Percentiles rank a stretch among this genome's conserved stretches.
These are phyloP conservation scores for human (Homo sapiens) DNA, from an alignment of 2,113 vertebrate genomes.

Conservation along the genomic window DNA sequence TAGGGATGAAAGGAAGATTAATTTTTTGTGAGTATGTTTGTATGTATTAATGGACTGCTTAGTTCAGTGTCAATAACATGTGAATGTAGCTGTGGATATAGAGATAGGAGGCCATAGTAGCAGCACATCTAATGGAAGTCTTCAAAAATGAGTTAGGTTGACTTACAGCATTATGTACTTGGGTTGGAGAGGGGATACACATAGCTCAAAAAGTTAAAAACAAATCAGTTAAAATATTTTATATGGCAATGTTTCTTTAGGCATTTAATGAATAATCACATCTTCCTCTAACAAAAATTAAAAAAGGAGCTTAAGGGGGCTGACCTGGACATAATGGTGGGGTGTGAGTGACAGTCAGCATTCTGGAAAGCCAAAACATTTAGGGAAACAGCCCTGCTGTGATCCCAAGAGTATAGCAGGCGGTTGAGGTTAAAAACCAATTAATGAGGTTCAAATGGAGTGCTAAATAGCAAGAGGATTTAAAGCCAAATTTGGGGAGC, in stretches of 20 bases:
- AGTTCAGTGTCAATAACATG: background rate
- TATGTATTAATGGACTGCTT: background rate
- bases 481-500: background rate
- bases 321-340: background rate
- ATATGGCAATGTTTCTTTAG: background rate
- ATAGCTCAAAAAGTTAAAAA: background rate
- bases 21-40: background rate
- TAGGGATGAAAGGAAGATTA: background rate
- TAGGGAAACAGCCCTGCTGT: background rate
- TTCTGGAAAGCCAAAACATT: background rate
- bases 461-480: background rate
- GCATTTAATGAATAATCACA: background rate
- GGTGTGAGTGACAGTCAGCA: background rate
- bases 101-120: background rate
- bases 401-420: background rate
- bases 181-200: rapidly evolving
- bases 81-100: background rate
- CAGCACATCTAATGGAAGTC: background rate
- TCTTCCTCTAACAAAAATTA: background rate
- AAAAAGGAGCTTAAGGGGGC: background rate
- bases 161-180: background rate
- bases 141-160: background rate
- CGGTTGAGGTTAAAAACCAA: background rate
- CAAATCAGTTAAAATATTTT: background rate
- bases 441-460: background rate